Conservation (phyloP, 2,113 vertebrate species). For the Motacilla tschutschensis region DNA sequence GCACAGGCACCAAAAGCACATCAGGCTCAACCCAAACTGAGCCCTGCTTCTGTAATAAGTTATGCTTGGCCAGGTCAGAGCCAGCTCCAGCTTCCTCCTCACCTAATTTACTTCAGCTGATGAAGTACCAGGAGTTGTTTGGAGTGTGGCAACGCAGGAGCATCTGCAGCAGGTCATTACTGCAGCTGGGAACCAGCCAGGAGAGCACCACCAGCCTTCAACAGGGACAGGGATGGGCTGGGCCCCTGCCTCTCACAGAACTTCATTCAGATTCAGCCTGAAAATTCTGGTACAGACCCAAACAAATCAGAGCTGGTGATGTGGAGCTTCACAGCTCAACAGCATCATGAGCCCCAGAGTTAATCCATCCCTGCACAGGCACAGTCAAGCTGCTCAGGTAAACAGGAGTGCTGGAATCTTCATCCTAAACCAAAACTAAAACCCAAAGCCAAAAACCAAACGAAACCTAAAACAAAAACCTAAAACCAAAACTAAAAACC, state of each 20-base stretch:
- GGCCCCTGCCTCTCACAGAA: not conserved
- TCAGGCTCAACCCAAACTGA: not conserved
- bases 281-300: not conserved
- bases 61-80: conserved; percentile 18
- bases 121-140: not conserved
- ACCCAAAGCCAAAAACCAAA: not conserved
- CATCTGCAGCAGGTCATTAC: not conserved
- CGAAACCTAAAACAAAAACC: not conserved
- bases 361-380: not conserved
- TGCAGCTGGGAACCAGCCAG: not conserved
- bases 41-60: not conserved
- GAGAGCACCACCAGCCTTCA: not conserved
- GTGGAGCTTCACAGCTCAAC: not conserved
- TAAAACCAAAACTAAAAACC: too few species aligned
- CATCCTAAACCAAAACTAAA: not conserved
- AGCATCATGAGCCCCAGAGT: rapidly evolving
- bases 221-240: not conserved
- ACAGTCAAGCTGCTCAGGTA: not conserved
- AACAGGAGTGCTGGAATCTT: not conserved
- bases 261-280: not conserved
- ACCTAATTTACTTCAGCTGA: conserved; percentile 40
- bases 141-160: not conserved
- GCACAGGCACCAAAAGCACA: not conserved
- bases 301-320: not conserved
- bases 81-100: conserved; percentile 1